These are phyloP conservation scores for Epinephelus lanceolatus DNA, from an alignment of 2,113 vertebrate genomes.

Conservation along the genomic window DNA sequence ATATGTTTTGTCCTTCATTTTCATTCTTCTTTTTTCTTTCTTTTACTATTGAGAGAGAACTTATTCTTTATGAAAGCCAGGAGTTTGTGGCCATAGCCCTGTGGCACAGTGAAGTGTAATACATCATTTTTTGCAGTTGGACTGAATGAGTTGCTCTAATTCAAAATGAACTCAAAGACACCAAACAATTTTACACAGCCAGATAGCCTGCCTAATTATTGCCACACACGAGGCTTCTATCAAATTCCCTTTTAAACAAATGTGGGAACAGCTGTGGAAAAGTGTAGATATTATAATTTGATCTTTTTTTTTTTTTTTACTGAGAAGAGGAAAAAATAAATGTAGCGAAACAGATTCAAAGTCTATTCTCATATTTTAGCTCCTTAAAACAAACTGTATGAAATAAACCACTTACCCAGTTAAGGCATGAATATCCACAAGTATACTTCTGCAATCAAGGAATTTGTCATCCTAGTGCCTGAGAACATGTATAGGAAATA, in stretches of 20 bases:
- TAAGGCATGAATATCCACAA: neutral
- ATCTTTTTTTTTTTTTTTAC: neutral
- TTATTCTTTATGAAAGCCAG: neutral
- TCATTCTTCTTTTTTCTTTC: neutral
- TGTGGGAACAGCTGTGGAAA: neutral
- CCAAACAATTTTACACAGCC: constrained; percentile 25
- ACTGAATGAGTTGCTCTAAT: constrained; percentile 23
- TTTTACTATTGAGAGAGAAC: constrained; percentile 3
- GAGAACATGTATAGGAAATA: constrained; percentile 3
- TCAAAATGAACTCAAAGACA: neutral
- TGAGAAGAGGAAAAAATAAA: neutral
- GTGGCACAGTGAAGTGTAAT: neutral
- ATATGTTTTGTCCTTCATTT: neutral
- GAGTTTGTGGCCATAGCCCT: constrained; percentile 1
- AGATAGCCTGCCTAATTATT: neutral
- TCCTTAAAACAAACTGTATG: constrained; percentile 3
- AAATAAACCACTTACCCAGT: constrained; percentile 28
- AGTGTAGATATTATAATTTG: neutral
- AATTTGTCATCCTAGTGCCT: constrained; percentile 20
- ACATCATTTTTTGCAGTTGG: neutral
- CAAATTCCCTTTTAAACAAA: neutral
- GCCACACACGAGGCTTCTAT: constrained; percentile 5
- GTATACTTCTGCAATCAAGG: constrained; percentile 21
- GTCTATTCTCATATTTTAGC: neutral
- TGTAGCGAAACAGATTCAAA: constrained; percentile 8